These are phyloP conservation scores for Pitangus sulphuratus DNA, from an alignment of 2,797 vertebrate genomes.

Conservation along the genomic window DNA sequence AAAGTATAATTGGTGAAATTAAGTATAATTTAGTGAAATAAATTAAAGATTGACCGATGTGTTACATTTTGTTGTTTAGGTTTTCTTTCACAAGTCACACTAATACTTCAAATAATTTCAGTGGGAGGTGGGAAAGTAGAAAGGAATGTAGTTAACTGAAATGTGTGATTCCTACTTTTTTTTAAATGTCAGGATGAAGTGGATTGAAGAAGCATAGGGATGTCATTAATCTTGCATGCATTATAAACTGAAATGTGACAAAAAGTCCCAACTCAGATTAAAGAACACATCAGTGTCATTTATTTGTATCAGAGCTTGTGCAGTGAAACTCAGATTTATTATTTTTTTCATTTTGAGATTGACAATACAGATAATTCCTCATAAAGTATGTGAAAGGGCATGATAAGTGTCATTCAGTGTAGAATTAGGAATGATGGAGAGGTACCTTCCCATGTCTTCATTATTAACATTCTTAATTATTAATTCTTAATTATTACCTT, in stretches of 20 bases:
- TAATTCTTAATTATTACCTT: not conserved
- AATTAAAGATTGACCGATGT: not conserved
- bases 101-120: not conserved
- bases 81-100: not conserved
- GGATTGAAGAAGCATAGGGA: not conserved
- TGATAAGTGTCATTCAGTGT: not conserved
- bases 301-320: not conserved
- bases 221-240: not conserved
- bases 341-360: not conserved
- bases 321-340: not conserved
- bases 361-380: not conserved
- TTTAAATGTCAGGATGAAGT: not conserved
- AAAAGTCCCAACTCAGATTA: not conserved
- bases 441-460: not conserved
- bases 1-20: not conserved
- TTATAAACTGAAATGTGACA: not conserved
- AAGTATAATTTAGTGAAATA: not conserved
- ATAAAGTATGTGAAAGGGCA: not conserved
- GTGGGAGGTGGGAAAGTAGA: not conserved
- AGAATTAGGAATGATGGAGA: not conserved
- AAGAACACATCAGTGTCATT: not conserved
- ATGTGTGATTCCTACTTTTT: not conserved
- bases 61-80: not conserved
- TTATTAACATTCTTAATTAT: not conserved
- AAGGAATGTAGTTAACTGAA: not conserved